Evolutionary conservation across 2,113 vertebrate species (phyloP), one percentile per base, ranked within the genome.

Genomic region (Rhinoptilus africanus): DNA sequence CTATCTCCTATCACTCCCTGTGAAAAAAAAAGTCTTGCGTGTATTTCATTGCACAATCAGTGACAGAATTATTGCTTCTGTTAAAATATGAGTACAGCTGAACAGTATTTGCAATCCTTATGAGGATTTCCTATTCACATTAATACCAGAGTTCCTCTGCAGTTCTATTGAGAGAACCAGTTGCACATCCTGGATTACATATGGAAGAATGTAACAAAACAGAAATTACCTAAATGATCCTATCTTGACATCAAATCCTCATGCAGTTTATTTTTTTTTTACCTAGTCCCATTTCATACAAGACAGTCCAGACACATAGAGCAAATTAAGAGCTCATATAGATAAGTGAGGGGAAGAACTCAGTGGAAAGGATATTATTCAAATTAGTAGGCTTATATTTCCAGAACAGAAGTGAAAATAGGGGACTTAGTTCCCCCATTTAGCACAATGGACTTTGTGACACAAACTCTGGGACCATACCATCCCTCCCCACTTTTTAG

Each of bases 141-240:
- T 79, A 93, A 48, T 76, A 90, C 53, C 51, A 30, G 71, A 24
- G 27, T 32, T 83, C 4, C 3, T 21, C 19, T 91, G n/a, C 79
- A 57, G n/a, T 89, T 68, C 45, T 87, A 4, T 7, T 23, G 14
- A 85, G 28, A 63, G 5, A 26, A 96, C 93, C 72, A 87, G 71
- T 96, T 97, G 90, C 86, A 90, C 71, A 82, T 97, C 51, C 85
- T 97, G 93, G 75, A 93, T 96, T 96, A 95, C 72, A 80, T 69
- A 95, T 45, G 32, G 81, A 97, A 95, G 67, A 93, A 97, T 89
- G 66, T 92, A 81, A 93, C 67, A 95, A 96, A 97, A 93, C 54
- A 97, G 73, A 95, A 96, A 95, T 78, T 85, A 91, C 69, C 24
- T 68, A 95, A 93, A 96, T 85, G 5, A 66, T 69, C 17, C 14